Evolutionary conservation across 2,113 vertebrate genomes (phyloP).

Genomic region (Toxotes chatareus): DNA sequence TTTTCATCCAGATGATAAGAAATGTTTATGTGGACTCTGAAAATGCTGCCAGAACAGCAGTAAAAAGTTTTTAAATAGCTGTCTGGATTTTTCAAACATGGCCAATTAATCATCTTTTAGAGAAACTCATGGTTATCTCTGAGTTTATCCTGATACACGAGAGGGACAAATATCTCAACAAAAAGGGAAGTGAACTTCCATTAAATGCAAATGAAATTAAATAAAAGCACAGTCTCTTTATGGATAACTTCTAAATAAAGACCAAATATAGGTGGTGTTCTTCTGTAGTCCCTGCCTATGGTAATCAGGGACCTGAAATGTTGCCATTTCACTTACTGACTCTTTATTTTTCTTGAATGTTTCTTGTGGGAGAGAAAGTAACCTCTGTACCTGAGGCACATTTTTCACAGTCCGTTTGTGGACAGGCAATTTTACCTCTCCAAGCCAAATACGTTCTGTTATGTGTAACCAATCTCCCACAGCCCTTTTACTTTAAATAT

Average conservation of each 20-base stretch:
- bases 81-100: no score
- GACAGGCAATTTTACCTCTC: conserved; percentile 52
- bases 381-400: conserved; percentile 26
- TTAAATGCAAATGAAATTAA: no score
- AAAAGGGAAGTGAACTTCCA: no score
- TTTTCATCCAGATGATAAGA: no score
- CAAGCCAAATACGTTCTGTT: conserved; percentile 25
- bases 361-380: background rate
- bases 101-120: background rate
- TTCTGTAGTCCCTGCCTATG: background rate
- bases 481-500: conserved; percentile 37
- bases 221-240: background rate
- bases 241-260: background rate
- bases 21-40: no score
- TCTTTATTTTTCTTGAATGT: background rate
- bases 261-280: background rate
- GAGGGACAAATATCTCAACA: background rate
- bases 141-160: background rate
- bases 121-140: background rate
- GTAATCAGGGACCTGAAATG: background rate
- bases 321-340: conserved; percentile 2
- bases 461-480: conserved; percentile 19
- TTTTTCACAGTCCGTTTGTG: conserved; percentile 42
- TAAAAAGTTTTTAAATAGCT: no score
- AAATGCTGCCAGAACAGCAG: no score